Base-by-base conservation (phyloP, 2,113 vertebrate species). In the Pollachius pollachius region DNA sequence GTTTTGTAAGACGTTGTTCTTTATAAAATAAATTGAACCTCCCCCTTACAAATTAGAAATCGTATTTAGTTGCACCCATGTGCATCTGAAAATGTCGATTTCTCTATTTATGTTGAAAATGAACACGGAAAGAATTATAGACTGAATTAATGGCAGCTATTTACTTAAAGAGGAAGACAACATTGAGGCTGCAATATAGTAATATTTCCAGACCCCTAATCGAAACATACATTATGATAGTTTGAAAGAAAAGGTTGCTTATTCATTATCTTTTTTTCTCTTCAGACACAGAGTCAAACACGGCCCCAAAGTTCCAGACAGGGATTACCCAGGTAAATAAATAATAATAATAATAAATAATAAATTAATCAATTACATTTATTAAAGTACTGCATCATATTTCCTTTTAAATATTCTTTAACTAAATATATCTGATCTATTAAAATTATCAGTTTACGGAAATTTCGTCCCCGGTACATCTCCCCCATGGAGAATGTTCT, bases 321-420 rank as follows among this genome's bases (percentile, higher is more conserved):
- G 96, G 85, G 96, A 98, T 84, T 99, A 99, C 73, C 91, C 89
- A 91, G 95, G 97, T 96, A 94, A n/a, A n/a, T n/a, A n/a, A n/a
- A n/a, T n/a, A n/a, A n/a, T n/a, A n/a, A n/a, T n/a, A n/a, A n/a
- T n/a, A n/a, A n/a, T n/a, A n/a, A n/a, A n/a, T n/a, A n/a, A n/a
- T n/a, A n/a, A 5, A 5, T 34, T 3, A 23, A 23, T 23, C 2
- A 23, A 34, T 34, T 34, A 5, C 3, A 34, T 5, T 34, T 7
- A 34, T 34, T 34, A 34, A 34, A 34, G 30, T 34, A 34, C 30
- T 34, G 6, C 30, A 34, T 34, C 30, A 34, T 34, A 34, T 34
- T 34, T 34, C 30, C 30, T 34, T 4, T 34, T 34, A 34, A 34
- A 34, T 34, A 34, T 34, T 34, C 4, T 34, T 34, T 34, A 4